Conservation (phyloP, 2,888 invertebrate species). For the Agrilus cyanescens region DNA sequence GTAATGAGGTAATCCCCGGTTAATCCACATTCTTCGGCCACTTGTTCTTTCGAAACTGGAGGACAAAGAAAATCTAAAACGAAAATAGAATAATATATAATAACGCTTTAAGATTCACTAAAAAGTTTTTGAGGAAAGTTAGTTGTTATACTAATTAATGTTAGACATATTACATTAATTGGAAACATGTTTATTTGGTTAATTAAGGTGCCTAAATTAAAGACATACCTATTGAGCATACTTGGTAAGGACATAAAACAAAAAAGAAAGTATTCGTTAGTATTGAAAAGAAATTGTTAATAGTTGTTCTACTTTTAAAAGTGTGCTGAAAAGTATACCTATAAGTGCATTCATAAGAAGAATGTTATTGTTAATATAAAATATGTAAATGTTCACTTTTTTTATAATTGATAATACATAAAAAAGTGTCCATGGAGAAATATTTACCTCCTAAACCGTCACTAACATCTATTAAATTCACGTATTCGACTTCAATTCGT, state of each 20-base stretch:
- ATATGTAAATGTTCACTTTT: not conserved
- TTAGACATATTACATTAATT: too few species aligned
- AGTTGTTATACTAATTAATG: not conserved
- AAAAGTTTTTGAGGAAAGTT: not conserved
- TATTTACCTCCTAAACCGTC: conserved; percentile 30
- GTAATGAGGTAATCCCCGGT: conserved; percentile 44
- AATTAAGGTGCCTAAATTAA: not conserved
- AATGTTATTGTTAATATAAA: conserved; percentile 7
- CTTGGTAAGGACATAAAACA: conserved; percentile 21
- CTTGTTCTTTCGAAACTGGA: conserved; percentile 62
- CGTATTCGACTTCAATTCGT: conserved; percentile 30
- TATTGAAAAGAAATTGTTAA: conserved; percentile 3
- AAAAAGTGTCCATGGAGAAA: not conserved
- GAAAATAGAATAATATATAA: conserved; percentile 1
- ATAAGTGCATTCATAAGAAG: not conserved
- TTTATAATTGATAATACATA: not conserved
- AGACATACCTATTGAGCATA: conserved; percentile 20
- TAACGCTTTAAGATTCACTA: not conserved
- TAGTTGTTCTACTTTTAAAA: too few species aligned
- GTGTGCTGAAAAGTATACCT: too few species aligned
- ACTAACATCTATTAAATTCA: conserved; percentile 27
- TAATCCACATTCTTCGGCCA: conserved; percentile 66
- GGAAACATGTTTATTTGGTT: not conserved
- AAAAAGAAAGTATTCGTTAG: conserved; percentile 12
- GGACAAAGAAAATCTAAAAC: conserved; percentile 44